Percentiles rank a stretch among this genome's conserved stretches.
Conservation (phyloP, 2,888 invertebrate genomes). For the Eumacrocentrus americanus region DNA sequence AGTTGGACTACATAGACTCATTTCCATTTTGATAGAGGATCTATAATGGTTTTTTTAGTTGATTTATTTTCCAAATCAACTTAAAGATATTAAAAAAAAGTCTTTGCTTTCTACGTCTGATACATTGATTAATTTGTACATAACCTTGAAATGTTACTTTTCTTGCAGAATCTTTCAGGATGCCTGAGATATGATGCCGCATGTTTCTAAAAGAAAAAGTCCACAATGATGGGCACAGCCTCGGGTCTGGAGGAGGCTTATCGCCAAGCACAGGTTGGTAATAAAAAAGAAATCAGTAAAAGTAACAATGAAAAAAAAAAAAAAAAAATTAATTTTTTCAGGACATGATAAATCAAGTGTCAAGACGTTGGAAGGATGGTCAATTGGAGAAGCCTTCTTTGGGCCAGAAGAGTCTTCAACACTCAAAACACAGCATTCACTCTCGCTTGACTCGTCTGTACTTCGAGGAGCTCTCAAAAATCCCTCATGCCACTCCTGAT, state of each 20-base stretch:
- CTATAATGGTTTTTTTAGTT: too few relatives aligned
- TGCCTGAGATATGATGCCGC: slow-evolving; percentile 53
- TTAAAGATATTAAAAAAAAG: too few relatives aligned
- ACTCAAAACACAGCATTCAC: slow-evolving; percentile 57
- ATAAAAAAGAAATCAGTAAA: slow-evolving; percentile 1
- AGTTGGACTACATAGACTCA: neutral
- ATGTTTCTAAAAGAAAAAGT: slow-evolving; percentile 43
- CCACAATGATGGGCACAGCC: slow-evolving; percentile 58
- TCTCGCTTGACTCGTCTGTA: slow-evolving; percentile 58
- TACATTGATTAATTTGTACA: neutral
- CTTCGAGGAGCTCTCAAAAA: slow-evolving; percentile 58
- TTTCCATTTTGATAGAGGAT: neutral
- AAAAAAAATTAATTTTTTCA: slow-evolving; percentile 25
- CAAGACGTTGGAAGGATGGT: slow-evolving; percentile 35
- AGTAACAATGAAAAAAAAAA: neutral
- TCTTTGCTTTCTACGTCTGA: too few relatives aligned
- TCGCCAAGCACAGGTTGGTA: slow-evolving; percentile 55
- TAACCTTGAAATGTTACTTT: neutral
- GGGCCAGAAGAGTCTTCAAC: slow-evolving; percentile 45
- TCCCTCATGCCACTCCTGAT: slow-evolving; percentile 58
- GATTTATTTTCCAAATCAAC: neutral
- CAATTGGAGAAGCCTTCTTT: slow-evolving; percentile 40
- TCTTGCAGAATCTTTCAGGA: slow-evolving; percentile 49
- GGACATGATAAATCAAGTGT: slow-evolving; percentile 55
- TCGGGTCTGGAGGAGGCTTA: slow-evolving; percentile 58